Conservation (phyloP, 2,888 invertebrate species). For the Polietes domitor region DNA sequence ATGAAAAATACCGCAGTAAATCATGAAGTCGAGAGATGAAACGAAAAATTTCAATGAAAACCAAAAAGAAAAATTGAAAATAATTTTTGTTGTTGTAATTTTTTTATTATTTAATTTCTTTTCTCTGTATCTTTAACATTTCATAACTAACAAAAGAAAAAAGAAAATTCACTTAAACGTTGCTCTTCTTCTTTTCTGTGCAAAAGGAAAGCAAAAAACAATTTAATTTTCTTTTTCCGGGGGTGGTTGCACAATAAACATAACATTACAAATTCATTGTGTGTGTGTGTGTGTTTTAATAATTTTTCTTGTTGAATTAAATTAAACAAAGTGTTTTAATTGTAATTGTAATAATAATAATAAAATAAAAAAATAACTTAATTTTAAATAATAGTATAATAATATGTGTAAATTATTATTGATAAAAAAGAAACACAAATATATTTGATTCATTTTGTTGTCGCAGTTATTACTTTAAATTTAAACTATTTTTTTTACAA, state of each 20-base stretch:
- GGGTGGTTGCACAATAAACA: constrained; percentile 37
- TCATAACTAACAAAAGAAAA: constrained; percentile 60
- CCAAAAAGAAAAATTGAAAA: constrained; percentile 69
- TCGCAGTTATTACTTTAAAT: not conserved
- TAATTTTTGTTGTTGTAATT: constrained; percentile 64
- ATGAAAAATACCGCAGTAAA: constrained; percentile 67
- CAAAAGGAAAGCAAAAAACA: constrained; percentile 19
- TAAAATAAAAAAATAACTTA: constrained; percentile 45
- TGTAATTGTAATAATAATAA: constrained; percentile 53
- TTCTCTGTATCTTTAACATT: constrained; percentile 65
- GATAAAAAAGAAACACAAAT: constrained; percentile 11
- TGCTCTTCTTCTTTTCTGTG: constrained; percentile 51
- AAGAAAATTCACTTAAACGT: constrained; percentile 56
- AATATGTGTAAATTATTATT: not conserved
- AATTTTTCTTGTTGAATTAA: constrained; percentile 27
- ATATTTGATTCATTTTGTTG: not conserved
- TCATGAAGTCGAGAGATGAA: constrained; percentile 44
- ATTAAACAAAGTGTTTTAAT: constrained; percentile 52
- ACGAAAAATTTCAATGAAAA: constrained; percentile 58
- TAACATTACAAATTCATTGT: constrained; percentile 78
- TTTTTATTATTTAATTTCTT: constrained; percentile 66
- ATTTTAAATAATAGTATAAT: constrained; percentile 14
- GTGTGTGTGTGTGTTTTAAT: constrained; percentile 63
- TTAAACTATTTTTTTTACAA: constrained; percentile 10
- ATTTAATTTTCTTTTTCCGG: constrained; percentile 56